Conservation (phyloP, 2,113 vertebrate species). For the Anoura caudifer region DNA sequence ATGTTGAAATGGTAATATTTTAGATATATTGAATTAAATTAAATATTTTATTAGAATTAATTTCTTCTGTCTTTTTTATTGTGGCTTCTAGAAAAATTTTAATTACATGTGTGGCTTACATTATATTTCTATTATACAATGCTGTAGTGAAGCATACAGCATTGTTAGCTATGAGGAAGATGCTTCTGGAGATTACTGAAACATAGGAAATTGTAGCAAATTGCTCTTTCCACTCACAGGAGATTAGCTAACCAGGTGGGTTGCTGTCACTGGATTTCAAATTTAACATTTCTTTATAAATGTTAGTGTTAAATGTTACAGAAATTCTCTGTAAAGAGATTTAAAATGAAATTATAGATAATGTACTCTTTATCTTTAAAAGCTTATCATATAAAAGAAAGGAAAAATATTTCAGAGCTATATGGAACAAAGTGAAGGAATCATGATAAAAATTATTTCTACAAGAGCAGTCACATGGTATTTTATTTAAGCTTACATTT, state of each 20-base stretch:
- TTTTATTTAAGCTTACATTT: conserved; percentile 14
- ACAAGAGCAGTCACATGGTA: neutral
- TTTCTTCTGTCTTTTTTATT: neutral
- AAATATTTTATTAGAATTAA: conserved; percentile 27
- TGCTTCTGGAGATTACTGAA: neutral
- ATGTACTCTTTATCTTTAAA: conserved; percentile 11
- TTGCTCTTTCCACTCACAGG: conserved; percentile 11
- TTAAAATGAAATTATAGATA: conserved; percentile 7
- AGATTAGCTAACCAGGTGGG: conserved; percentile 37
- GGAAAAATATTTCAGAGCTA: neutral
- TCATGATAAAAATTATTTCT: neutral
- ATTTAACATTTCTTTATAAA: conserved; percentile 38
- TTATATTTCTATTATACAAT: neutral
- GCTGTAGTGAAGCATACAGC: neutral
- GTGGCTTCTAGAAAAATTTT: neutral
- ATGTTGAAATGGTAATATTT: neutral
- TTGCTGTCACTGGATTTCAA: conserved; percentile 44
- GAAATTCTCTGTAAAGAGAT: neutral
- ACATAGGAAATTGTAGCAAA: neutral
- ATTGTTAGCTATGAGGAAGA: neutral
- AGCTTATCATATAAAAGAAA: neutral
- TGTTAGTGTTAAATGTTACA: conserved; percentile 15
- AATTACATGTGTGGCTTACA: neutral
- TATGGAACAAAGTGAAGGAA: neutral
- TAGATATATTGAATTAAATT: neutral